These are phyloP conservation scores for Centrocercus urophasianus DNA, from an alignment of 2,113 vertebrate species.

Conservation along the genomic window DNA sequence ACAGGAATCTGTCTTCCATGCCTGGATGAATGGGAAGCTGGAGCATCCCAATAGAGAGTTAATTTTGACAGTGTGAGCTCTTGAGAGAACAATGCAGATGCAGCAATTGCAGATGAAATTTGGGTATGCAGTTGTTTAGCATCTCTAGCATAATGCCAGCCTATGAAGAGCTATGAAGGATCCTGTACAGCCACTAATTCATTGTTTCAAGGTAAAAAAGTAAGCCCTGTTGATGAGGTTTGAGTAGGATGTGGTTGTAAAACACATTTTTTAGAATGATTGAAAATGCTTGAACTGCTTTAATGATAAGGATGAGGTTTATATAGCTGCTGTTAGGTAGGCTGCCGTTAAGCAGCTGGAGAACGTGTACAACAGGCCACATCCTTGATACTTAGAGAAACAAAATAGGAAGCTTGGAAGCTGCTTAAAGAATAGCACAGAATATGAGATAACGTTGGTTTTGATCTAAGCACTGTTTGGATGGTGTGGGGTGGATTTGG, in stretches of 20 bases:
- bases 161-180: neutral
- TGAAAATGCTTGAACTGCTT: neutral
- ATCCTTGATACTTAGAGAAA: neutral
- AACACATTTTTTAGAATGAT: neutral
- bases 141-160: neutral
- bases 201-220: neutral
- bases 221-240: neutral
- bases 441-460: neutral
- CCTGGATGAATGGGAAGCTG: neutral
- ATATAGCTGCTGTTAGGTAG: neutral
- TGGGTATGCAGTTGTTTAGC: neutral
- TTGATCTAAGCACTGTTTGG: neutral
- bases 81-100: neutral
- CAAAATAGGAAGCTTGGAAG: neutral
- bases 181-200: neutral
- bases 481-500: neutral
- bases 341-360: neutral
- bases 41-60: neutral
- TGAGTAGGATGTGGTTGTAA: neutral
- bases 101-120: neutral
- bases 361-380: neutral
- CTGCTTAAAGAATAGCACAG: neutral
- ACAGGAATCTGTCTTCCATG: neutral
- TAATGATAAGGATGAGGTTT: neutral
- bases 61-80: neutral